Base-by-base conservation (phyloP, 2,113 vertebrate species). In the Alectura lathami region DNA sequence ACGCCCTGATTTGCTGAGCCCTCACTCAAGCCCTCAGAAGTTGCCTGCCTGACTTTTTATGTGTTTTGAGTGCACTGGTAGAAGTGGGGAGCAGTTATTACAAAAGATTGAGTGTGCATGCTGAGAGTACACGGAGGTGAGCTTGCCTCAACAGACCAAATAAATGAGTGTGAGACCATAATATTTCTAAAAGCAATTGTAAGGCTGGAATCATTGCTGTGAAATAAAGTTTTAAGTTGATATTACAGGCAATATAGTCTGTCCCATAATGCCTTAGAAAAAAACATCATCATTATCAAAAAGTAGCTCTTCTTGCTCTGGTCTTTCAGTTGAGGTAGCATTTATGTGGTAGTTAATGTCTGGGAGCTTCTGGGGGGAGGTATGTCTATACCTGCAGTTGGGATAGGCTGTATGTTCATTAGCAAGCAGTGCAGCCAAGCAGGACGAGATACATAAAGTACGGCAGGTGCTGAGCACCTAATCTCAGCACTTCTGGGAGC, bases 201-300 rank as follows among this genome's bases (percentile, higher is more conserved):
- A 73, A 88, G 77, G 40, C 73, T 96, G 67, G 83, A 96, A 95
- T 95, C 91, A 82, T 88, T 94, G 77, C 77, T 93, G 64, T 94
- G 95, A 96, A 97, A 87, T 89, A 96, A 96, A 93, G 48, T 83
- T 97, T 98, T 94, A 94, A 97, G 96, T 83, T 96, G 93, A 54
- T 94, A 96, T 95, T 92, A 69, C 36, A 73, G 83, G 69, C 91
- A 95, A 89, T 92, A 62, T 66, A 75, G 38, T 88, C 91, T 96
- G 76, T 96, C 91, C 86, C 40, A 26, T 34, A 34, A 36, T 78
- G 17, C 36, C 47, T 63, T 32, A 85, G 91, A 89, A 96, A 88
- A 43, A 69, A 87, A 40, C 3, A 70, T 54, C 75, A 84, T 92
- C 77, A 95, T 92, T 74, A 95, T 81, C 91, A 96, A 93, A 95